Evolutionary conservation across 1,140 invertebrate genomes (phyloP), one percentile per base, ranked within the genome.

Genomic region (Drosophila dunni): DNA sequence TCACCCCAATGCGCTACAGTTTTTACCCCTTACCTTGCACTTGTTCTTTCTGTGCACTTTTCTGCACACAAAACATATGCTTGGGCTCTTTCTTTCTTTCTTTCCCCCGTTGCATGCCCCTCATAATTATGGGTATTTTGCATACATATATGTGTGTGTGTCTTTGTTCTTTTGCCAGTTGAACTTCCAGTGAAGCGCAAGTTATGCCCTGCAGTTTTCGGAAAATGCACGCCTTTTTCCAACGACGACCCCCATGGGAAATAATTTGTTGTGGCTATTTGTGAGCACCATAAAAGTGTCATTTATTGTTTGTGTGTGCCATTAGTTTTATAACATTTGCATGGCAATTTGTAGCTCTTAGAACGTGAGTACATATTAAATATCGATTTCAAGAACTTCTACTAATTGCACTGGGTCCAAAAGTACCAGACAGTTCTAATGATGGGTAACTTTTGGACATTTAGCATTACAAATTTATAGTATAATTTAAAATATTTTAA

Each of bases 221-320:
- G 50, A 51, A 51, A 48, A 13, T 60, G 24, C 48, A 11, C 10
- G 13, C 9, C n/a, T 34, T 9, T 34, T 11, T 6, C 24, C 24
- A 29, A 29, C 24, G 24, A 29, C 5, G 46, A 36, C 34, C 20
- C 68, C 42, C 73, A 44, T 57, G 69, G 62, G 74, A 62, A 65
- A 67, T 54, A 73, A 76, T 73, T 76, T 76, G 74, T 73, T 73
- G 69, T 62, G 74, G 74, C 44, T 51, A 66, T 76, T 57, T 64
- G 45, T 50, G 63, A 64, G 68, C 54, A 5, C 42, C 57, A 72
- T 73, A 67, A 76, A 72, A 73, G 50, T 46, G 51, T 42, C 53
- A 44, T 71, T 76, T 76, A 62, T 72, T 57, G 56, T 61, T 40
- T 48, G 38, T 38, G 40, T 9, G 40, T n/a, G 33, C 56, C 44